Evolutionary conservation across 2,113 vertebrate genomes (phyloP).

Genomic region (Microcebus lehilahytsara): DNA sequence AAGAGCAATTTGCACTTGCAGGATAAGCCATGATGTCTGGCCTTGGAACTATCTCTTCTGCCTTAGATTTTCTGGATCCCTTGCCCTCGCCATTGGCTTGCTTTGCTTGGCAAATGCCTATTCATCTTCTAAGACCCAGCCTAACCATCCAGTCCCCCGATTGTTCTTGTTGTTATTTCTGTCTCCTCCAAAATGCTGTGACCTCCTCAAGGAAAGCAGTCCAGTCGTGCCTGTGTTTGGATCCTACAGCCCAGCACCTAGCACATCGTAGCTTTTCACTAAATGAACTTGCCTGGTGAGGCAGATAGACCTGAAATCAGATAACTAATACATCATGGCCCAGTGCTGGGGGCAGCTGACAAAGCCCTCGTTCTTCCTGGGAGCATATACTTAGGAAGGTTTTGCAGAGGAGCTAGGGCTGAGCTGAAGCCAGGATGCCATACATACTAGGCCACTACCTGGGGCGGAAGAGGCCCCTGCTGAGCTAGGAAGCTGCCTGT

Average conservation of each 20-base stretch:
- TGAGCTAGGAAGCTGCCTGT: not conserved
- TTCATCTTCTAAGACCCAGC: not conserved
- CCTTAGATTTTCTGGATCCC: not conserved
- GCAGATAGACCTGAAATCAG: not conserved
- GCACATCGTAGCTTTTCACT: not conserved
- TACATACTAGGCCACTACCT: not conserved
- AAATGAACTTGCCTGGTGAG: not conserved
- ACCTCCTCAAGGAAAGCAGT: not conserved
- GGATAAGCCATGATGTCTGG: not conserved
- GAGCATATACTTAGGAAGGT: not conserved
- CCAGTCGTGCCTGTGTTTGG: not conserved
- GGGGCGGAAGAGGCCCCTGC: not conserved
- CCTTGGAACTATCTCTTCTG: not conserved
- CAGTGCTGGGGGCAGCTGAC: not conserved
- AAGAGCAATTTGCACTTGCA: not conserved
- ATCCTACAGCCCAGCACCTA: not conserved
- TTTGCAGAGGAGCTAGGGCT: not conserved
- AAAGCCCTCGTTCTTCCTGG: not conserved
- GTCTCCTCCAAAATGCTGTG: not conserved
- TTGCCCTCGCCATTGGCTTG: not conserved
- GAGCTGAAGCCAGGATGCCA: not conserved
- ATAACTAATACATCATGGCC: not conserved
- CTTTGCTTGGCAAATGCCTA: not conserved
- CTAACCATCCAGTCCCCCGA: not conserved
- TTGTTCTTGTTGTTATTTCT: not conserved